phyloP scores from a whole-genome alignment of 1,140 invertebrate genomes.

The Prorops nasuta region DNA sequence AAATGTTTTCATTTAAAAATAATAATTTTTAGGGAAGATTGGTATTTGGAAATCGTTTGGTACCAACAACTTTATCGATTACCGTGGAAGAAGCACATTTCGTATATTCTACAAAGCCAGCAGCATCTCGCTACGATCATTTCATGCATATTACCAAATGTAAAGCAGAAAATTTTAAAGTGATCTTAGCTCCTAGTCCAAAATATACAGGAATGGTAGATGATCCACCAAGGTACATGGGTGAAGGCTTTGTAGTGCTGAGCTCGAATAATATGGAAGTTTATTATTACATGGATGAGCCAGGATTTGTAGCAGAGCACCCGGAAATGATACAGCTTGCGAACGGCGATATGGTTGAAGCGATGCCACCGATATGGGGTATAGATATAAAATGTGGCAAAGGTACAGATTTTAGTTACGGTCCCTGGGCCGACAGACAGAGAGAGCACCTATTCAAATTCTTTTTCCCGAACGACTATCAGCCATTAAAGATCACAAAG shows the following conservation, averaged over 20 bases:
- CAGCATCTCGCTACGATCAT: slow-evolving; percentile 86
- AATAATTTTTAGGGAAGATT: slow-evolving; percentile 71
- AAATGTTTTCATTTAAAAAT: background rate
- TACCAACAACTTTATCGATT: slow-evolving; percentile 90
- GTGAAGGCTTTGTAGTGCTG: slow-evolving; percentile 95
- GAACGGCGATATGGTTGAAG: slow-evolving; percentile 90
- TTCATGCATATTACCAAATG: slow-evolving; percentile 97
- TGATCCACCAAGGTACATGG: slow-evolving; percentile 96
- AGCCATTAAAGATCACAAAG: slow-evolving; percentile 72
- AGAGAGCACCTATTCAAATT: slow-evolving; percentile 93
- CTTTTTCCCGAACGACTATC: slow-evolving; percentile 91
- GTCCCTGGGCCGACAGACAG: slow-evolving; percentile 97
- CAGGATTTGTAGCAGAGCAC: slow-evolving; percentile 83
- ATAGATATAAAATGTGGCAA: slow-evolving; percentile 96
- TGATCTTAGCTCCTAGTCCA: slow-evolving; percentile 89
- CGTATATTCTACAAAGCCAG: slow-evolving; percentile 93
- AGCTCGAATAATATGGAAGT: slow-evolving; percentile 93
- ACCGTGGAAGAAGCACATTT: slow-evolving; percentile 93
- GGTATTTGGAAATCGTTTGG: slow-evolving; percentile 94
- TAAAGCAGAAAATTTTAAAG: slow-evolving; percentile 92
- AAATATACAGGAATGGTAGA: slow-evolving; percentile 92
- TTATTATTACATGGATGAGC: slow-evolving; percentile 96
- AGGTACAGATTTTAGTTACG: slow-evolving; percentile 96
- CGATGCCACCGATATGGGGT: slow-evolving; percentile 90
- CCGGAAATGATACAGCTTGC: slow-evolving; percentile 87